These are phyloP conservation scores for Lycophotia porphyrea DNA, from an alignment of 2,888 invertebrate genomes.

Conservation along the genomic window DNA sequence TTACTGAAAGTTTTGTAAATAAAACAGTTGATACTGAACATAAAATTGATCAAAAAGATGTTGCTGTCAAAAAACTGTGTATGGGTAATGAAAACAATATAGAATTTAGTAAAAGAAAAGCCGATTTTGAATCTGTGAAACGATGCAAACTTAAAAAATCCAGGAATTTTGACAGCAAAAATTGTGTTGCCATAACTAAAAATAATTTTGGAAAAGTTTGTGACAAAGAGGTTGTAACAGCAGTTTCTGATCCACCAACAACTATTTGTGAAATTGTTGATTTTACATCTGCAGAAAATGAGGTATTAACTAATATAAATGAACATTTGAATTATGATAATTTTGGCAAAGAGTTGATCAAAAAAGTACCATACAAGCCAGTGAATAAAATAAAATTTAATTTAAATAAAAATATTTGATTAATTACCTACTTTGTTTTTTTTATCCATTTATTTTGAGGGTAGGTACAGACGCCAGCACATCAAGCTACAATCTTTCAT, in stretches of 20 bases:
- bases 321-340: conserved; percentile 81
- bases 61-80: conserved; percentile 69
- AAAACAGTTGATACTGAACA: background rate
- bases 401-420: conserved; percentile 75
- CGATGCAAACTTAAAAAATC: conserved; percentile 44
- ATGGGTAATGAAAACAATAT: conserved; percentile 83
- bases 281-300: conserved; percentile 77
- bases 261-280: conserved; percentile 75
- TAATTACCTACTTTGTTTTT: background rate
- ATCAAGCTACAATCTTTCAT: too few species aligned
- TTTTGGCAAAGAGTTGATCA: conserved; percentile 82
- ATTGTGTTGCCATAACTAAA: conserved; percentile 6
- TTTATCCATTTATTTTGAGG: background rate
- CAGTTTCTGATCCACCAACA: background rate
- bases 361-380: conserved; percentile 76
- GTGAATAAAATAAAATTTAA: conserved; percentile 83
- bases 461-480: too few species aligned
- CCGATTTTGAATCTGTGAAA: conserved; percentile 31
- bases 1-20: background rate
- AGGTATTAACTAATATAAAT: conserved; percentile 82
- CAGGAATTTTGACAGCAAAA: conserved; percentile 25
- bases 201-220: background rate
- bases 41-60: background rate
- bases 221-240: background rate
- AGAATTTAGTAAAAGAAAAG: conserved; percentile 63